Evolutionary conservation across 2,797 vertebrate genomes (phyloP).

Genomic region (Sebastes glaucus): DNA sequence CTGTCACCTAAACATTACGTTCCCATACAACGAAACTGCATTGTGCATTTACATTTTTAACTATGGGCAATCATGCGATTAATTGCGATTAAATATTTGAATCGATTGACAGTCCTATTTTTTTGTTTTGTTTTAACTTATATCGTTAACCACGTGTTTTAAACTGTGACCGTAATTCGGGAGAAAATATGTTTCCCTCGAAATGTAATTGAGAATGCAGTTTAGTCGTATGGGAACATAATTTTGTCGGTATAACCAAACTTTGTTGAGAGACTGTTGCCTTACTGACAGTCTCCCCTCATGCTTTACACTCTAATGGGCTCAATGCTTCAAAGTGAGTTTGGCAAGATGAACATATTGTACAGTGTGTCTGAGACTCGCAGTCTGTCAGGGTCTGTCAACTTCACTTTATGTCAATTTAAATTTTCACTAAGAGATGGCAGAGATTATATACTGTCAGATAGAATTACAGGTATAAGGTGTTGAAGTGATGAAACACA

Average conservation of each 20-base stretch:
- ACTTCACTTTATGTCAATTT: slow-evolving; percentile 7
- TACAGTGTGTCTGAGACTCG: background rate
- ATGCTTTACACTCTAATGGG: background rate
- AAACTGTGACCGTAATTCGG: no score
- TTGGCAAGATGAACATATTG: slow-evolving; percentile 4
- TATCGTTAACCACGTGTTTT: no score
- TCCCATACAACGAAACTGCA: no score
- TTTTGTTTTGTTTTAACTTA: no score
- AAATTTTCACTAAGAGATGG: background rate
- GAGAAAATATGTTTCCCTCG: no score
- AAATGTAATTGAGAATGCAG: no score
- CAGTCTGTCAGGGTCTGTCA: slow-evolving; percentile 17
- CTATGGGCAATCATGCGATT: no score
- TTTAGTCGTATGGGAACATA: no score
- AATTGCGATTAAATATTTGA: no score
- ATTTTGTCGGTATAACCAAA: background rate
- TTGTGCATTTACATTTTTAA: no score
- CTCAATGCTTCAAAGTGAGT: background rate
- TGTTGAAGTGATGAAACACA: background rate
- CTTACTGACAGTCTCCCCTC: background rate
- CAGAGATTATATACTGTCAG: background rate
- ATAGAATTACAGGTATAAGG: background rate
- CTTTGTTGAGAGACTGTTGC: background rate
- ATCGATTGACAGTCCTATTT: no score
- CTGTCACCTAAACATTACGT: no score